A percentile compares a stretch with the other conserved stretches of the same genome.
phyloP scores from a whole-genome alignment of 1,140 invertebrate species.

The Berghia stephanieae region DNA sequence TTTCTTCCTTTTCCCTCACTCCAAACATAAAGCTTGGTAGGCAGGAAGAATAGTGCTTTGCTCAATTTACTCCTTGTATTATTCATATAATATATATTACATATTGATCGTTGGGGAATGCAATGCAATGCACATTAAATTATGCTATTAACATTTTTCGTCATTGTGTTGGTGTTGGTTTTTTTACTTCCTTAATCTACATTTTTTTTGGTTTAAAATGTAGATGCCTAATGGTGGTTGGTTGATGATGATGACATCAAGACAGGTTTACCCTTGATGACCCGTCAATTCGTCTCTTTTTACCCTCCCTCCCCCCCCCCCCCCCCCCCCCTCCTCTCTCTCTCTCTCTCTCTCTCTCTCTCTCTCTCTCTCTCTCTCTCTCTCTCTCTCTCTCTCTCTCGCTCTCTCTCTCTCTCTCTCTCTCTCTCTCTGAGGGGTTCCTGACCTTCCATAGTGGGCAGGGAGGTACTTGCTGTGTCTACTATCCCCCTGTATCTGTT shows the following conservation, averaged over 20 bases:
- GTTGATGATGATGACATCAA: neutral
- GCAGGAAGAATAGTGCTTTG: too few species aligned
- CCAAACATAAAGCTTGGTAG: too few species aligned
- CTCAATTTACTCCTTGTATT: constrained; percentile 31
- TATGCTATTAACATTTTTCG: constrained; percentile 29
- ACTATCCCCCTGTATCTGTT: neutral
- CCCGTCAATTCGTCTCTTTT: neutral
- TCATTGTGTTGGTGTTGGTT: neutral
- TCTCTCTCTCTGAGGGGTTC: neutral
- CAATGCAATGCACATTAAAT: constrained; percentile 34
- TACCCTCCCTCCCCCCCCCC: neutral
- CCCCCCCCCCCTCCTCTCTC: neutral
- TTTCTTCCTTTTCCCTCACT: too few species aligned
- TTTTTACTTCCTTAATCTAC: neutral
- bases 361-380: neutral
- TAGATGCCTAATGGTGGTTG: neutral
- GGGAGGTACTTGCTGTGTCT: neutral
- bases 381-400: too few species aligned
- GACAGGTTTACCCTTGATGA: neutral
- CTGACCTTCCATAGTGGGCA: neutral
- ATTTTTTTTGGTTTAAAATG: neutral
- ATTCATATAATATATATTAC: constrained; percentile 24
- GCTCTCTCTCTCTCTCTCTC: too few species aligned
- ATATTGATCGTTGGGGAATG: too few species aligned
- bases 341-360: constrained; percentile 11